Percentiles rank a stretch among this genome's conserved stretches.
These are phyloP conservation scores for Pteropus alecto DNA, from an alignment of 2,113 vertebrate genomes.

Conservation along the genomic window DNA sequence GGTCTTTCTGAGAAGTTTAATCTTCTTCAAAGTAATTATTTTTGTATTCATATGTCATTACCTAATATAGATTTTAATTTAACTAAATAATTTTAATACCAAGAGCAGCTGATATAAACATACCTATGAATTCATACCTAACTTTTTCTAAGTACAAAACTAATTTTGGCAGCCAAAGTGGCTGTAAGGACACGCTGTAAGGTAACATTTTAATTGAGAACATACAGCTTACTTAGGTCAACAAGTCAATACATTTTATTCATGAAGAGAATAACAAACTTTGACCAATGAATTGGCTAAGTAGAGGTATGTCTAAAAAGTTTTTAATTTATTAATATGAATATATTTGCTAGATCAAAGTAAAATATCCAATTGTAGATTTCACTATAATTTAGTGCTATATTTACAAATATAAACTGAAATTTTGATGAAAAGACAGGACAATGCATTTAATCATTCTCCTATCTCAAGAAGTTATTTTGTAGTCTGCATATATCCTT, in stretches of 20 bases:
- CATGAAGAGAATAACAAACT: background rate
- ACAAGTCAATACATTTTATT: background rate
- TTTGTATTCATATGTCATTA: background rate
- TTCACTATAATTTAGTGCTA: background rate
- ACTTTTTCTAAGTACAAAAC: background rate
- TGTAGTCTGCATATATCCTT: slow-evolving; percentile 61
- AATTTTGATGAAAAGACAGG: slow-evolving; percentile 12
- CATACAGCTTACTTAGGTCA: background rate
- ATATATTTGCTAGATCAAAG: background rate
- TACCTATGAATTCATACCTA: background rate
- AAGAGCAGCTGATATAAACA: background rate
- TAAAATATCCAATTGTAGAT: background rate
- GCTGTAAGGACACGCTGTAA: background rate
- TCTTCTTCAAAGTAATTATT: background rate
- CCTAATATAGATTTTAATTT: background rate
- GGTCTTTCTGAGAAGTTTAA: background rate
- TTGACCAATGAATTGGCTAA: background rate
- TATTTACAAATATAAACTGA: slow-evolving; percentile 29
- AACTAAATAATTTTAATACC: background rate
- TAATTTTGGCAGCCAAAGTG: background rate
- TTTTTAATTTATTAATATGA: background rate
- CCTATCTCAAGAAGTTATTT: slow-evolving; percentile 57
- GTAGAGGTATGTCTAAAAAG: background rate
- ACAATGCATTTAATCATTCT: slow-evolving; percentile 58
- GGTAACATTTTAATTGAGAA: background rate